Conservation (phyloP, 2,888 invertebrate species). For the Meteorus colon region DNA sequence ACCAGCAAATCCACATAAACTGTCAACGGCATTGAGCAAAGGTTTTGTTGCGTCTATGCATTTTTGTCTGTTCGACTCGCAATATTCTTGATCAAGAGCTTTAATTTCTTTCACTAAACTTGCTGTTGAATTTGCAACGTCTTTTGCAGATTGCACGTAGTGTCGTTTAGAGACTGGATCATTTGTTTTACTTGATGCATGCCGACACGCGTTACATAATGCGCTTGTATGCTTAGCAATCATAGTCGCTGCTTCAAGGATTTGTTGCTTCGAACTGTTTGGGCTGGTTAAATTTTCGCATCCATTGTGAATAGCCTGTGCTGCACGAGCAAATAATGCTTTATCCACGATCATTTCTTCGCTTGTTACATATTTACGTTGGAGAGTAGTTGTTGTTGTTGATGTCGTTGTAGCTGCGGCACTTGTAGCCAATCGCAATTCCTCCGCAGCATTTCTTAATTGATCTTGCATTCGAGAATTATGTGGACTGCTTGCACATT, state of each 20-base stretch:
- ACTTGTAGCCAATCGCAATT: constrained; percentile 91
- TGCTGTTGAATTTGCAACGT: constrained; percentile 97
- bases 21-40: constrained; percentile 91
- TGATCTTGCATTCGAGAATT: constrained; percentile 89
- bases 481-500: constrained; percentile 90
- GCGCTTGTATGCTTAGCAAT: constrained; percentile 97
- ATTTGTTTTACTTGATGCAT: constrained; percentile 91
- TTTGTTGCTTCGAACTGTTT: constrained; percentile 84
- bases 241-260: constrained; percentile 92
- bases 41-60: constrained; percentile 88
- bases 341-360: constrained; percentile 88
- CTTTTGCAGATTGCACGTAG: constrained; percentile 98
- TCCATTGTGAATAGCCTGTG: constrained; percentile 91
- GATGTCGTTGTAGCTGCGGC: constrained; percentile 87
- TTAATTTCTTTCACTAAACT: constrained; percentile 96
- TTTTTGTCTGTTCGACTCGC: constrained; percentile 82
- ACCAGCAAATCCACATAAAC: constrained; percentile 90
- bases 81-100: constrained; percentile 88
- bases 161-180: constrained; percentile 95
- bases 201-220: constrained; percentile 95
- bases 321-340: constrained; percentile 89
- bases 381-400: constrained; percentile 84
- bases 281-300: constrained; percentile 85
- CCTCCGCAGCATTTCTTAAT: constrained; percentile 91
- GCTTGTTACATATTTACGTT: constrained; percentile 77